phyloP scores from a whole-genome alignment of 2,113 vertebrate species.

The Jacana jacana region DNA sequence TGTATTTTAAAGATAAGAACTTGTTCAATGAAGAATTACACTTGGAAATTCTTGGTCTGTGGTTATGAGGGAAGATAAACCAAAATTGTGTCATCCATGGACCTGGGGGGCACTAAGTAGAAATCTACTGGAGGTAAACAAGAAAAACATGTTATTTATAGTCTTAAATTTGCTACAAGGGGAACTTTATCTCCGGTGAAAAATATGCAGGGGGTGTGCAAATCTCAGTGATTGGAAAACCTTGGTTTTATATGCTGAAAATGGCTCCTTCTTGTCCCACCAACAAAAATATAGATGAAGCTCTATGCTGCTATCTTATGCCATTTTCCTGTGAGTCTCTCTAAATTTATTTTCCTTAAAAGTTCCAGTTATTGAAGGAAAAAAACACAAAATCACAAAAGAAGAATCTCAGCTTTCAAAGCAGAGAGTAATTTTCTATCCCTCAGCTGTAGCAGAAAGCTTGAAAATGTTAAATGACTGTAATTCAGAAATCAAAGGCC shows the following conservation, averaged over 20 bases:
- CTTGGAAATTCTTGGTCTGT: neutral
- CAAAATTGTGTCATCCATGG: neutral
- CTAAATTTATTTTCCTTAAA: neutral
- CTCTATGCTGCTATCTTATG: neutral
- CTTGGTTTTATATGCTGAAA: neutral
- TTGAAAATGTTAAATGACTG: neutral
- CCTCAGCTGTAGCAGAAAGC: neutral
- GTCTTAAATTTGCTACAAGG: neutral
- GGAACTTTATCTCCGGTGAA: neutral
- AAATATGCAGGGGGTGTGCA: neutral
- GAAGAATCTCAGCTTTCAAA: neutral
- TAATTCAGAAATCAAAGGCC: neutral
- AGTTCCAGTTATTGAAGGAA: neutral
- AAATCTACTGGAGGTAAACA: neutral
- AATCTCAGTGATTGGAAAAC: neutral
- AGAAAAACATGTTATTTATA: neutral
- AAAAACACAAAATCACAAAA: accelerated
- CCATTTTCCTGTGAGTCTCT: neutral
- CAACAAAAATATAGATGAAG: neutral
- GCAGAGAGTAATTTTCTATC: neutral
- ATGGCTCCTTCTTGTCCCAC: neutral
- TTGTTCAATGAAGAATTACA: neutral
- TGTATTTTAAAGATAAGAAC: neutral
- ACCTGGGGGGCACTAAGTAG: neutral
- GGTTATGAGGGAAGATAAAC: neutral